Conservation (phyloP, 2,797 vertebrate genomes). For the Gallirallus australis region DNA sequence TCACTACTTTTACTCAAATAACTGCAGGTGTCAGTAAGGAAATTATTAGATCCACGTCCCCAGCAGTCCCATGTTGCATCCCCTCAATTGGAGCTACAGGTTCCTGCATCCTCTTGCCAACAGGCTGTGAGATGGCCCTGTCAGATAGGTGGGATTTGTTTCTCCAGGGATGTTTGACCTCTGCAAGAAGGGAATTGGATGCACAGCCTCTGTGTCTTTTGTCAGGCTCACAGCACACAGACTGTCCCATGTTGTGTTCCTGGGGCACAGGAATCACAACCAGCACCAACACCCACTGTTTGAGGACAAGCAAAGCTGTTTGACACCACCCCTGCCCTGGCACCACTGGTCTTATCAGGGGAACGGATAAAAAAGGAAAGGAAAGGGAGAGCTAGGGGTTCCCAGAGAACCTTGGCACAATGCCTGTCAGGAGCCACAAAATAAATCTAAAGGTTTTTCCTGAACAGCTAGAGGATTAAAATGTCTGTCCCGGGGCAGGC, state of each 20-base stretch:
- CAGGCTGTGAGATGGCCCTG: background rate
- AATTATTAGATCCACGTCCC: background rate
- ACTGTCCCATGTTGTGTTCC: accelerated
- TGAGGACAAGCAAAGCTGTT: background rate
- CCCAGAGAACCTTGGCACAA: background rate
- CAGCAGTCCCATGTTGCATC: background rate
- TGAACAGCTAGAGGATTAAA: background rate
- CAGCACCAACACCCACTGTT: background rate
- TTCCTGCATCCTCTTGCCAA: background rate
- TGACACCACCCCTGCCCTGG: background rate
- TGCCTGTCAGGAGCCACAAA: background rate
- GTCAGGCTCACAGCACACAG: accelerated
- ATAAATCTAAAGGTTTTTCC: background rate
- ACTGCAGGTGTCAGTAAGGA: background rate
- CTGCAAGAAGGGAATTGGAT: background rate
- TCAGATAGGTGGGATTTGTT: background rate
- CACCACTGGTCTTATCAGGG: background rate
- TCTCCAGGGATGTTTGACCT: background rate
- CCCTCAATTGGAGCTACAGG: background rate
- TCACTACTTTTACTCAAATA: background rate
- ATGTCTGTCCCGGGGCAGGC: background rate
- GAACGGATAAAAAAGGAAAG: background rate
- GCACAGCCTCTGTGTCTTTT: background rate
- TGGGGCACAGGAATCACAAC: background rate
- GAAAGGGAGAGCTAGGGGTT: background rate